Evolutionary conservation across 2,888 invertebrate species (phyloP).

Genomic region (Cyrtodaria siliqua): DNA sequence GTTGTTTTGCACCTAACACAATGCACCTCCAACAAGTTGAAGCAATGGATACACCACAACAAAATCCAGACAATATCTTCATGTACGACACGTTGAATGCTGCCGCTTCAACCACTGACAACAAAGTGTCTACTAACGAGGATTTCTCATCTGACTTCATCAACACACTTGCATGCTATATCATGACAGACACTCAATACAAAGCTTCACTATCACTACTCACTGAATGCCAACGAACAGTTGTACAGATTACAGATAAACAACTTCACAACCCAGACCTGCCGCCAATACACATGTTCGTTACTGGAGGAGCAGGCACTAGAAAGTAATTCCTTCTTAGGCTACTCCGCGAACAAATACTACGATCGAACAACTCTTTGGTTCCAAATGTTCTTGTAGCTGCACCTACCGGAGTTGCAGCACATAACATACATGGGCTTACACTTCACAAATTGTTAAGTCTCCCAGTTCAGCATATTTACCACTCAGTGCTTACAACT

Average conservation of each 20-base stretch:
- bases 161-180: slow-evolving; percentile 10
- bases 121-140: neutral
- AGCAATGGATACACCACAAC: neutral
- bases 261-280: neutral
- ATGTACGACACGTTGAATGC: neutral
- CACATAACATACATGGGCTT: too few species aligned
- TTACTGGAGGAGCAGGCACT: slow-evolving; percentile 23
- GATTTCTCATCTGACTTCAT: slow-evolving; percentile 7
- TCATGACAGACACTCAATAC: slow-evolving; percentile 24
- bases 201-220: neutral
- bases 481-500: too few species aligned
- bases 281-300: too few species aligned
- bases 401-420: too few species aligned
- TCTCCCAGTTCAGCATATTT: too few species aligned
- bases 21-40: neutral
- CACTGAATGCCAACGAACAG: neutral
- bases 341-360: neutral
- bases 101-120: neutral
- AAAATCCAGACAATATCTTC: neutral
- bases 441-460: too few species aligned
- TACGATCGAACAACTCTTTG: too few species aligned
- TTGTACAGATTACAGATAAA: neutral
- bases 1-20: neutral
- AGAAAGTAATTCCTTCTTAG: slow-evolving; percentile 14
- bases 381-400: too few species aligned